Conservation (phyloP, 2,888 invertebrate genomes). For the Macrophya alboannulata region DNA sequence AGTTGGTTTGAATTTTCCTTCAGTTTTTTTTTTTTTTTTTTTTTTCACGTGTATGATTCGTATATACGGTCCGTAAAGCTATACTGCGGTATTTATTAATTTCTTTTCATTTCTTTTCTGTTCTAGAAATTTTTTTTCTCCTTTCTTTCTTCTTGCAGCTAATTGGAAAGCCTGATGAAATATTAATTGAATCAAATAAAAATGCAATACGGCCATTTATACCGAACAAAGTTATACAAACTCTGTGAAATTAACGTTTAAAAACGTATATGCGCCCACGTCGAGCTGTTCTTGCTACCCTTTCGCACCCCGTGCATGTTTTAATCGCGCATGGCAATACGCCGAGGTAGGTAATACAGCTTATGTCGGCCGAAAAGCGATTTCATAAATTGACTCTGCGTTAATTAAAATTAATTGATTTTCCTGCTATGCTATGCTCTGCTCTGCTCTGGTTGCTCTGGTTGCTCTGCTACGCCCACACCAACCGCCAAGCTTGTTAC, state of each 20-base stretch:
- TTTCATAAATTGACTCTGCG: constrained; percentile 69
- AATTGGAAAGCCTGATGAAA: background rate
- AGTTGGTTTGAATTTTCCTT: background rate
- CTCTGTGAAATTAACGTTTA: constrained; percentile 29
- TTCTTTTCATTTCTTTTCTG: background rate
- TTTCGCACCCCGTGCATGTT: constrained; percentile 3
- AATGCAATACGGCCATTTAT: background rate
- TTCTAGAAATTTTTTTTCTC: too few species aligned
- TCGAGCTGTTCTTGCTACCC: background rate
- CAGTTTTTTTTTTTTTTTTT: too few species aligned
- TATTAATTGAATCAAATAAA: constrained; percentile 29
- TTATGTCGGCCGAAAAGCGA: constrained; percentile 43
- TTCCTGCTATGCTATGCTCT: constrained; percentile 58
- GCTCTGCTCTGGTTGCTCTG: background rate
- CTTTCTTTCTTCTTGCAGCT: background rate
- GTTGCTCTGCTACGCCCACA: constrained; percentile 12
- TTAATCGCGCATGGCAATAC: constrained; percentile 28
- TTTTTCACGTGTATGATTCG: background rate
- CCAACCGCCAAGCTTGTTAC: constrained; percentile 60
- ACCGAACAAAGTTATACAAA: background rate
- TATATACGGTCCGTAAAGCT: background rate
- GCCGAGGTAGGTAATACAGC: background rate
- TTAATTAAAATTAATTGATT: constrained; percentile 77
- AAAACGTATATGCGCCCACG: background rate
- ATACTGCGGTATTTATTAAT: background rate